Percentiles rank a stretch among this genome's conserved stretches.
Conservation (phyloP, 2,888 invertebrate genomes). For the Pollenia angustigena region DNA sequence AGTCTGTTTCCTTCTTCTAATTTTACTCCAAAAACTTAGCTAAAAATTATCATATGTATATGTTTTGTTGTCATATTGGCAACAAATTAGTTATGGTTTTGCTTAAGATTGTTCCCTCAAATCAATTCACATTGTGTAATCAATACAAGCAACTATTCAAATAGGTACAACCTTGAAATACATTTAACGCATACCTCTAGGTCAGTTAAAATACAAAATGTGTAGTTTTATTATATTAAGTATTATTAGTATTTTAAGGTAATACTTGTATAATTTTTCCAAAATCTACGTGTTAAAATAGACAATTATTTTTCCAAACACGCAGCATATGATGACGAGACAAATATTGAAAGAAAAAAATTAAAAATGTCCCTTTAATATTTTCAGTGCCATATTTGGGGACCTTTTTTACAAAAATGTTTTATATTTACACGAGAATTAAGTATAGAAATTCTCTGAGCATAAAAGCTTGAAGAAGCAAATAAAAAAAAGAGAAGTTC, state of each 20-base stretch:
- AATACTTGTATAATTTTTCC: slow-evolving; percentile 13
- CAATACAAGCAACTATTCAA: slow-evolving; percentile 1
- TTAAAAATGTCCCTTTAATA: slow-evolving; percentile 35
- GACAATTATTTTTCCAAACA: slow-evolving; percentile 53
- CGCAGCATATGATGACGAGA: slow-evolving; percentile 39
- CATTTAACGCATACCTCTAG: slow-evolving; percentile 39
- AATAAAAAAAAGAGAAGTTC: neutral
- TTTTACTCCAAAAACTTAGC: too few relatives aligned
- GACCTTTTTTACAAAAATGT: slow-evolving; percentile 32
- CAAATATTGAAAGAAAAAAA: slow-evolving; percentile 13
- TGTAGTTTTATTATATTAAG: neutral
- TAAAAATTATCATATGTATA: too few relatives aligned
- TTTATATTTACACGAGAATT: neutral
- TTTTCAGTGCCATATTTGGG: slow-evolving; percentile 50
- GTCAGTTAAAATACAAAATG: slow-evolving; percentile 38
- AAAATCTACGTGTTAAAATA: slow-evolving; percentile 42
- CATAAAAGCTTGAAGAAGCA: slow-evolving; percentile 8
- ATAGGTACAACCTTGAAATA: slow-evolving; percentile 42
- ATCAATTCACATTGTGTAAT: neutral
- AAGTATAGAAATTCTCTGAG: slow-evolving; percentile 50
- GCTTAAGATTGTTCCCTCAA: too few relatives aligned
- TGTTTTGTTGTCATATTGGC: too few relatives aligned
- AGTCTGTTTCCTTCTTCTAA: too few relatives aligned
- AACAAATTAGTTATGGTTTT: too few relatives aligned
- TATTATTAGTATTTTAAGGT: slow-evolving; percentile 10